Evolutionary conservation across 2,113 vertebrate species (phyloP).

Genomic region (Hyaena hyaena): DNA sequence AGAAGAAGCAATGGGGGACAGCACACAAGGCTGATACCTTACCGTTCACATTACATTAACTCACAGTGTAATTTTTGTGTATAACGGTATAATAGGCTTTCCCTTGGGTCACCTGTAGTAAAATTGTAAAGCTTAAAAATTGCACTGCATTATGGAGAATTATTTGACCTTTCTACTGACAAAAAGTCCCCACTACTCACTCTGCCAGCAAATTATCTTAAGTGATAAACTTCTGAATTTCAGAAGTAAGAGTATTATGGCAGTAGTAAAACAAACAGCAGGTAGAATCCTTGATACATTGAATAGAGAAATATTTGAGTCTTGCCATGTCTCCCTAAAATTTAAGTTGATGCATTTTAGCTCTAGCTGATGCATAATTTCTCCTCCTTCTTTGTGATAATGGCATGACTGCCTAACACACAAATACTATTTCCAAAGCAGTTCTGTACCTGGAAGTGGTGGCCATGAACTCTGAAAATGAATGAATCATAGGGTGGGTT

Average conservation of each 20-base stretch:
- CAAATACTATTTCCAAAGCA: neutral
- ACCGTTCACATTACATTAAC: neutral
- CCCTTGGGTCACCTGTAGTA: conserved; percentile 25
- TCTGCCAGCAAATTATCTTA: conserved; percentile 32
- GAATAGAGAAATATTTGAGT: neutral
- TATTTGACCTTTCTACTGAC: conserved; percentile 50
- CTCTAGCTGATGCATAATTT: neutral
- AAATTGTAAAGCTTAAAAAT: conserved; percentile 57
- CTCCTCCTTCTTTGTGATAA: neutral
- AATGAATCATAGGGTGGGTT: neutral
- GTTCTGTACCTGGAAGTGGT: neutral
- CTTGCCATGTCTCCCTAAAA: neutral
- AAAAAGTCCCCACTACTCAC: neutral
- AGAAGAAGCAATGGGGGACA: neutral
- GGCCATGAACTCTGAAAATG: neutral
- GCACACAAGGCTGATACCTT: neutral
- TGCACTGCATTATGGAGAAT: conserved; percentile 26
- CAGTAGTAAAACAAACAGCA: conserved; percentile 12
- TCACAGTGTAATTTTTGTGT: neutral
- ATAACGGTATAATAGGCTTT: conserved; percentile 7
- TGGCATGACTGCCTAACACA: neutral
- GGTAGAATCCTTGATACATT: neutral
- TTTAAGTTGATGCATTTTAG: neutral
- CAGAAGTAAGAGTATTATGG: neutral
- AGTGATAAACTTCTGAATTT: conserved; percentile 46